Conservation (phyloP, 2,113 vertebrate genomes). For the Upupa epops region DNA sequence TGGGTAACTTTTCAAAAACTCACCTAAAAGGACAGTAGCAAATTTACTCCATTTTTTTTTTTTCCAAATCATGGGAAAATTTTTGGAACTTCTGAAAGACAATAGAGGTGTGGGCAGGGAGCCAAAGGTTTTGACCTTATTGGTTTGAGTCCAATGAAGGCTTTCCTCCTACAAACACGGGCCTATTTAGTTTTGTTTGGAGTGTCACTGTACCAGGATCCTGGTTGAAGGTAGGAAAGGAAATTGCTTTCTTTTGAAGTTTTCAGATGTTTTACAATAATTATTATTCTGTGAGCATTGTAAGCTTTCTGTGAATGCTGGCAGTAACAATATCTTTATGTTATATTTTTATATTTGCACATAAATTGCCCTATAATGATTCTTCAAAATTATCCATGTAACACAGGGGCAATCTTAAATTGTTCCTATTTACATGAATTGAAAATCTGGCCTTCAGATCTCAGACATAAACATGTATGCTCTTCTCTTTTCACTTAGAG, state of each 20-base stretch:
- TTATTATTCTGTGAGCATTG: neutral
- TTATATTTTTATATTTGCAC: neutral
- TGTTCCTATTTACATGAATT: neutral
- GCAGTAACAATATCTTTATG: neutral
- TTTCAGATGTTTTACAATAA: neutral
- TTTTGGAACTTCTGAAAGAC: neutral
- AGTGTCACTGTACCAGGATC: neutral
- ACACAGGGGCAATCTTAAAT: neutral
- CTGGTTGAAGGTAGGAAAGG: neutral
- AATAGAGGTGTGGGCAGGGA: neutral
- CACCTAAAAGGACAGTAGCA: neutral
- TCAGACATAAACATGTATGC: neutral
- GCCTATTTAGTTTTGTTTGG: constrained; percentile 5
- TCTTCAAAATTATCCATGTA: neutral
- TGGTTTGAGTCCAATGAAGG: constrained; percentile 7
- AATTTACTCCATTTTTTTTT: neutral
- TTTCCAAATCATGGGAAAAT: neutral
- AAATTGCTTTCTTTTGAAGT: neutral
- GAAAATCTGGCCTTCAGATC: neutral
- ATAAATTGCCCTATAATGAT: neutral
- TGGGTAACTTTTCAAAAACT: neutral
- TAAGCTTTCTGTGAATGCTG: neutral
- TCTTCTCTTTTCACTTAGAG: neutral
- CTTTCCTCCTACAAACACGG: neutral
- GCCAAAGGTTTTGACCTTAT: neutral